phyloP scores from a whole-genome alignment of 35 echinoderm and acorn worm genomes.

The Strongylocentrotus purpuratus region DNA sequence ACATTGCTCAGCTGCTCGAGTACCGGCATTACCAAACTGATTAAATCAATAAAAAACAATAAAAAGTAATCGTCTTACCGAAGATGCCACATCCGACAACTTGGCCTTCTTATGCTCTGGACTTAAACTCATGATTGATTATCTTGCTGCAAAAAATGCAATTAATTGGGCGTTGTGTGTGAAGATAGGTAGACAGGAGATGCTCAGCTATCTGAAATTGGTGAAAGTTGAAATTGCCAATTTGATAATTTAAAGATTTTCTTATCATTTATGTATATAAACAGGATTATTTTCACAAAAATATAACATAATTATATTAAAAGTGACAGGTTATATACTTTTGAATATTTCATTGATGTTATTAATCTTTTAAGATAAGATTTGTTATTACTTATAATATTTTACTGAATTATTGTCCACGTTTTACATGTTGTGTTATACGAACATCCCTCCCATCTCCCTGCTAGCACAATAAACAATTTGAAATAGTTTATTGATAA shows the following conservation, averaged over 20 bases:
- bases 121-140: conserved; percentile 18
- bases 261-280: too few species aligned
- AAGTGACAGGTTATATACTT: too few species aligned
- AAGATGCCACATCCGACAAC: background rate
- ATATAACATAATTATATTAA: too few species aligned
- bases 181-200: background rate
- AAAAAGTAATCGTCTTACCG: conserved; percentile 10
- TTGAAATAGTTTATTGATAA: too few species aligned
- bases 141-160: background rate
- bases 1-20: background rate
- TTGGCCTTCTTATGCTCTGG: conserved; percentile 15
- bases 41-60: background rate
- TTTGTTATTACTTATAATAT: too few species aligned
- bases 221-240: background rate
- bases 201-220: background rate
- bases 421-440: too few species aligned
- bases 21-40: background rate
- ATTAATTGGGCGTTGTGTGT: background rate
- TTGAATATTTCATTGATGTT: too few species aligned
- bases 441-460: too few species aligned
- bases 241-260: background rate
- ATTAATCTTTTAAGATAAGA: too few species aligned
- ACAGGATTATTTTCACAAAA: too few species aligned
- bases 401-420: too few species aligned
- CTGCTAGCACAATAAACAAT: too few species aligned